A percentile compares a stretch with the other conserved stretches of the same genome.
These are phyloP conservation scores for Agrilus mali DNA, from an alignment of 2,888 invertebrate genomes.

Conservation along the genomic window DNA sequence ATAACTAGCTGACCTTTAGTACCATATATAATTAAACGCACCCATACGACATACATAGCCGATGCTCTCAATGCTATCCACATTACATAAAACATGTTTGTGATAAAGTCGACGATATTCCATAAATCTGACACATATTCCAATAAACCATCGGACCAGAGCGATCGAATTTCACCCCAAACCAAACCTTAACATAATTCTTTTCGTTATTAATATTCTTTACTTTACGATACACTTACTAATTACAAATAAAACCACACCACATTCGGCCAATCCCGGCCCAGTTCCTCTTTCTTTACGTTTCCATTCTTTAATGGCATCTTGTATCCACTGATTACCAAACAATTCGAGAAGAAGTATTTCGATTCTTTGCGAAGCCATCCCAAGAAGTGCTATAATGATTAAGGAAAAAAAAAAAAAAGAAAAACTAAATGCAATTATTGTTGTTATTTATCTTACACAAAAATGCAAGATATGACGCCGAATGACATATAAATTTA, in stretches of 20 bases:
- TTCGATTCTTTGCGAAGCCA: constrained; percentile 88
- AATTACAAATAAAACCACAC: constrained; percentile 77
- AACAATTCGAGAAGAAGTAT: constrained; percentile 67
- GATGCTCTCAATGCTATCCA: constrained; percentile 83
- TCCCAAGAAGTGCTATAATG: constrained; percentile 69
- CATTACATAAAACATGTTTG: constrained; percentile 88
- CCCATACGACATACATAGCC: constrained; percentile 82
- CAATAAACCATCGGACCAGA: constrained; percentile 81
- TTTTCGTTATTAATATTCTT: not conserved
- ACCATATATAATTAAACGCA: too few relatives aligned
- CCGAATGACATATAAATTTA: constrained; percentile 94
- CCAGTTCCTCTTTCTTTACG: constrained; percentile 63
- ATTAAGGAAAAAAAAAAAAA: not conserved
- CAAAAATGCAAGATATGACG: constrained; percentile 90
- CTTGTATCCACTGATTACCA: constrained; percentile 63
- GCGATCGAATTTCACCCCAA: constrained; percentile 82
- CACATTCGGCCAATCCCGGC: constrained; percentile 69
- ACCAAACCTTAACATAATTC: constrained; percentile 60
- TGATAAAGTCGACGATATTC: constrained; percentile 97
- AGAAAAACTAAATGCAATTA: too few relatives aligned
- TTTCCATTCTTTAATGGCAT: constrained; percentile 65
- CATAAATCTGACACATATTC: constrained; percentile 93
- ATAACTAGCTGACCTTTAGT: too few relatives aligned
- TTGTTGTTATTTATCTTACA: constrained; percentile 59
- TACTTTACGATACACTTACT: constrained; percentile 42